phyloP scores from a whole-genome alignment of 2,797 vertebrate genomes.

The Mastacembelus armatus region DNA sequence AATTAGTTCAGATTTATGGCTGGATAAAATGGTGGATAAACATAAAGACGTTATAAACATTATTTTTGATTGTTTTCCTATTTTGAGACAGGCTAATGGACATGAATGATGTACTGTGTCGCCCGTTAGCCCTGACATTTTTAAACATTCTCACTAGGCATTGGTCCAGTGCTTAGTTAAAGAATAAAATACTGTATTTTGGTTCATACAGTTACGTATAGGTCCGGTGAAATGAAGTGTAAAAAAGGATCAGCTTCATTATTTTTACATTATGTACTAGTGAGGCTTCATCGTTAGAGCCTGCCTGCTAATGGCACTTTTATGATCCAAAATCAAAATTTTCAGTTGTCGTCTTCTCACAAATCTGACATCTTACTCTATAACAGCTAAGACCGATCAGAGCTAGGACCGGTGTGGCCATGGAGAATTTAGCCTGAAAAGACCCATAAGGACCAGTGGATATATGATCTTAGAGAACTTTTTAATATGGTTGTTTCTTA shows the following conservation, averaged over 20 bases:
- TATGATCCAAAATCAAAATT: background rate
- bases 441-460: no score
- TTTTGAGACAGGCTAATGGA: background rate
- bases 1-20: background rate
- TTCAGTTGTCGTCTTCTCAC: no score
- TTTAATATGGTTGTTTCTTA: no score
- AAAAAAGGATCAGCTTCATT: background rate
- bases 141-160: no score
- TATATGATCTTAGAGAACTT: background rate
- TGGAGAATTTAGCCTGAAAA: no score
- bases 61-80: no score
- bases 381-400: no score
- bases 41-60: no score
- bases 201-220: no score
- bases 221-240: background rate
- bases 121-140: background rate
- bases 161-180: background rate
- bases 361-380: background rate
- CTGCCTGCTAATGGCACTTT: background rate
- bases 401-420: background rate
- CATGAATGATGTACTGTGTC: background rate
- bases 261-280: no score
- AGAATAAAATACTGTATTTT: no score
- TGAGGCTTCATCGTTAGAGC: background rate
- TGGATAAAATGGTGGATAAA: background rate